Percentiles rank a stretch among this genome's conserved stretches.
Conservation (phyloP, 2,113 vertebrate genomes). For the Clarias macrocephalus region DNA sequence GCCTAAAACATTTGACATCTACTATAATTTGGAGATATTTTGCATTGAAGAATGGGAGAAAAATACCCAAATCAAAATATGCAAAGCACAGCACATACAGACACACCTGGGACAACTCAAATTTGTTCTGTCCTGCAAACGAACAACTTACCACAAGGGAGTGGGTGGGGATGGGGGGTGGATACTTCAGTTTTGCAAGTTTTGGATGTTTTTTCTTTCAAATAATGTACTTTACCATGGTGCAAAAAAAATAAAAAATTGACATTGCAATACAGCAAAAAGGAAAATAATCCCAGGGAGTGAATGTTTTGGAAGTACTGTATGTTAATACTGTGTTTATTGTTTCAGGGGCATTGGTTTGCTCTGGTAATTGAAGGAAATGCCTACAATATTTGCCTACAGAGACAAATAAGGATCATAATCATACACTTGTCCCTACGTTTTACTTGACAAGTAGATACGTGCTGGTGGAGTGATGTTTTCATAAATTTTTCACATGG, state of each 20-base stretch:
- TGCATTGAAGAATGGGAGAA: background rate
- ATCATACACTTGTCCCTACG: conserved; percentile 15
- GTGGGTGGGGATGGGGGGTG: no score
- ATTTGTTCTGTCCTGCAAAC: background rate
- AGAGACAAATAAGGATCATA: conserved; percentile 13
- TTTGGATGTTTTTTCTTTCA: background rate
- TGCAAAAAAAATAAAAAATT: background rate
- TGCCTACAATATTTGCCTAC: conserved; percentile 19
- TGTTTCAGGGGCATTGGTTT: background rate
- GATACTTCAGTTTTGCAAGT: background rate
- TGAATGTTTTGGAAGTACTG: background rate
- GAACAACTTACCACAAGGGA: background rate
- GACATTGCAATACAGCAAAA: background rate
- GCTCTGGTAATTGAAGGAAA: background rate
- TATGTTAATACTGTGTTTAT: background rate
- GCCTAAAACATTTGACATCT: no score
- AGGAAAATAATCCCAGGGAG: background rate
- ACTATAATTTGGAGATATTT: background rate
- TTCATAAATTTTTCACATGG: background rate
- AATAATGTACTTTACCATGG: background rate
- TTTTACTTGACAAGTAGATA: conserved; percentile 22
- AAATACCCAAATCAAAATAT: background rate
- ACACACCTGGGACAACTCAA: background rate
- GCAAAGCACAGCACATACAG: background rate
- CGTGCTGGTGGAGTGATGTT: background rate